A percentile compares a stretch with the other conserved stretches of the same genome.
Evolutionary conservation across 2,113 vertebrate species (phyloP).

Genomic region (Genyomyrus donnyi): DNA sequence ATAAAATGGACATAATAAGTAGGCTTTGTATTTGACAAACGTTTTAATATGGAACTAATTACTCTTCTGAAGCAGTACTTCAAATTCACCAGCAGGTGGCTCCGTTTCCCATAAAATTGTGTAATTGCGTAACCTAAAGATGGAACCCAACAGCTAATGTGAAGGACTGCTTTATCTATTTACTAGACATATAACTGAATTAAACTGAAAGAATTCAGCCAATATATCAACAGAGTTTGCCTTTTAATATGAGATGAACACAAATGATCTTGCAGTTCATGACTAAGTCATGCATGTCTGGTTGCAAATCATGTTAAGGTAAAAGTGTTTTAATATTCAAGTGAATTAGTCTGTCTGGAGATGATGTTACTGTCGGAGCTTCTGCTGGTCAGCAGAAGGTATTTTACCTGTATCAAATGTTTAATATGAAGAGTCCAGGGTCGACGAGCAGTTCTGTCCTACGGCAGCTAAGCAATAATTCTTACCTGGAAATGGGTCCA

Average conservation of each 20-base stretch:
- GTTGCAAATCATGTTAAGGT: neutral
- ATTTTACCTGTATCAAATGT: neutral
- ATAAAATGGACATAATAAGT: neutral
- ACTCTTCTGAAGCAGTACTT: neutral
- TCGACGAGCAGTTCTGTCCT: neutral
- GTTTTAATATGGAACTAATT: neutral
- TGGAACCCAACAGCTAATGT: neutral
- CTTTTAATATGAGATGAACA: neutral
- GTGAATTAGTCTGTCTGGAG: neutral
- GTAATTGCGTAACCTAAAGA: neutral
- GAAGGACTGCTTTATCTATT: neutral
- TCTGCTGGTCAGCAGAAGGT: neutral
- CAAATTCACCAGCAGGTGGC: neutral
- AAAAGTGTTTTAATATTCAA: neutral
- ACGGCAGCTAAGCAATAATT: neutral
- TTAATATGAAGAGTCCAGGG: neutral
- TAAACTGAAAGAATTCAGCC: neutral
- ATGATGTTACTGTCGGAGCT: neutral
- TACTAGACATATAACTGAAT: neutral
- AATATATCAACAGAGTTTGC: neutral
- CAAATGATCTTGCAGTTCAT: neutral
- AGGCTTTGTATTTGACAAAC: neutral
- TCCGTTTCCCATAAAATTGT: neutral
- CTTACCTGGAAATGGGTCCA: neutral
- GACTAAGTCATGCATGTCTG: neutral